Percentiles rank a stretch among this genome's conserved stretches.
These are phyloP conservation scores for Sebastes cheni DNA, from an alignment of 2,797 vertebrate genomes.

Conservation along the genomic window DNA sequence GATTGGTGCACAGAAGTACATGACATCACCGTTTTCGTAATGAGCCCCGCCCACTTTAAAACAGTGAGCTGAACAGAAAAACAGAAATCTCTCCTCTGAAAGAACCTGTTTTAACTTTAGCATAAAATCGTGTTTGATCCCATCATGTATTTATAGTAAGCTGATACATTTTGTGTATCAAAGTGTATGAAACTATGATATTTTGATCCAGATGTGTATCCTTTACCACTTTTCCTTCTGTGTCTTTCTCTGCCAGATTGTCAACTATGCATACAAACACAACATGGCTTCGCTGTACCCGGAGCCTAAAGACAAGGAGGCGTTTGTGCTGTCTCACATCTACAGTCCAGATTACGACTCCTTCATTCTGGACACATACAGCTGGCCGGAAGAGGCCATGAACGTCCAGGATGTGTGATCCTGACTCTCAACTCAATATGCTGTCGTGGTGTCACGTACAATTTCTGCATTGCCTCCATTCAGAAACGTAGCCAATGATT, in stretches of 20 bases:
- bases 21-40: no score
- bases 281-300: constrained; percentile 92
- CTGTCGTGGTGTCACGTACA: neutral
- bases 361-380: constrained; percentile 90
- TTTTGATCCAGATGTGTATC: neutral
- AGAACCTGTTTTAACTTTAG: neutral
- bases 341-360: constrained; percentile 96
- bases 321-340: constrained; percentile 90
- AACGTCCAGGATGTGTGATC: constrained; percentile 88
- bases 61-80: no score
- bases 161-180: no score
- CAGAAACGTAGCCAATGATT: constrained; percentile 6
- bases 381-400: constrained; percentile 92
- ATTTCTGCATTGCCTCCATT: constrained; percentile 13
- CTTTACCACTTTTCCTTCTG: neutral
- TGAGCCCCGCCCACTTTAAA: no score
- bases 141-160: neutral
- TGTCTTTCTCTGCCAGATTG: constrained; percentile 79
- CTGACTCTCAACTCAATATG: neutral
- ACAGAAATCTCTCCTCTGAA: no score
- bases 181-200: neutral
- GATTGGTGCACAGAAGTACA: no score
- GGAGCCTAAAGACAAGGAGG: constrained; percentile 95
- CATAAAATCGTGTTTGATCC: neutral
- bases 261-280: constrained; percentile 92